Conservation (phyloP, 2,113 vertebrate species). For the Scortum barcoo region DNA sequence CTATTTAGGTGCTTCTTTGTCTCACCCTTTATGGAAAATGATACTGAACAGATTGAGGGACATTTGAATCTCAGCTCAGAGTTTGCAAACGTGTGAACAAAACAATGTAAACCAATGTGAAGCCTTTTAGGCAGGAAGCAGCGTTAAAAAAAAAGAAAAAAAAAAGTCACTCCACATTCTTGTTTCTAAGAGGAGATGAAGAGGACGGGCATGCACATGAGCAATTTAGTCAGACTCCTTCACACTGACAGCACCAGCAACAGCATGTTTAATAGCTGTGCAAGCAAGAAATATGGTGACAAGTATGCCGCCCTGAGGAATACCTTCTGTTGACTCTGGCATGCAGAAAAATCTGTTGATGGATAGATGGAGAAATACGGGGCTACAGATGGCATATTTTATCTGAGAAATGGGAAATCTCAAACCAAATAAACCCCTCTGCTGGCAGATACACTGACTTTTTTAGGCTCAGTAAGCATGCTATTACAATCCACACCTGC, state of each 20-base stretch:
- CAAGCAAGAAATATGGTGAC: slow-evolving; percentile 40
- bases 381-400: slow-evolving; percentile 49
- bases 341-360: slow-evolving; percentile 38
- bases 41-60: slow-evolving; percentile 42
- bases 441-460: slow-evolving; percentile 3
- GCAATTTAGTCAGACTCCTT: slow-evolving; percentile 12
- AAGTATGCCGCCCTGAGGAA: slow-evolving; percentile 45
- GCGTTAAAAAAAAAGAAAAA: background rate
- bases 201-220: background rate
- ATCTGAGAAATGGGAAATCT: slow-evolving; percentile 48
- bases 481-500: slow-evolving; percentile 68
- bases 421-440: slow-evolving; percentile 23
- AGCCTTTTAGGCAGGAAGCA: background rate
- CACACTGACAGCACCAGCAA: slow-evolving; percentile 24
- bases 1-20: slow-evolving; percentile 63
- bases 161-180: background rate
- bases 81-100: slow-evolving; percentile 38
- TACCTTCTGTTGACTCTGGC: slow-evolving; percentile 52
- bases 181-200: background rate
- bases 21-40: slow-evolving; percentile 44
- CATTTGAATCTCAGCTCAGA: slow-evolving; percentile 33
- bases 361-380: slow-evolving; percentile 28
- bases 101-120: slow-evolving; percentile 21
- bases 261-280: slow-evolving; percentile 45
- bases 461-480: background rate